phyloP scores from a whole-genome alignment of 2,113 vertebrate species.

The Serilophus lunatus region DNA sequence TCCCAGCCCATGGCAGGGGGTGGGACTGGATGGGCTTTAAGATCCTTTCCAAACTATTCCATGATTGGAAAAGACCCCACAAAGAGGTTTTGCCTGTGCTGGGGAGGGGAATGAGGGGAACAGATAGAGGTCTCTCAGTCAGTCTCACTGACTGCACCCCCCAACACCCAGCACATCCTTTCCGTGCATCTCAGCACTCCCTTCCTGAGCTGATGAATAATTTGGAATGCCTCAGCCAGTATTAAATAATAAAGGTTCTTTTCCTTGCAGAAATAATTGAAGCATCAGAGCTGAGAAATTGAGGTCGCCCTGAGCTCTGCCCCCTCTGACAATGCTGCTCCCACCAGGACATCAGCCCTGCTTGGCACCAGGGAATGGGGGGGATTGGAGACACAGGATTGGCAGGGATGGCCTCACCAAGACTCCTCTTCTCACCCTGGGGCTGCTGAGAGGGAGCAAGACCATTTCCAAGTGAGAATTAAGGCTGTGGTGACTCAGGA shows the following conservation, averaged over 20 bases:
- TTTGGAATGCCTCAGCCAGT: slow-evolving; percentile 12
- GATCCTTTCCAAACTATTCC: background rate
- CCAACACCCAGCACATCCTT: background rate
- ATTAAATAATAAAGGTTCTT: slow-evolving; percentile 47
- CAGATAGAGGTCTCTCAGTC: background rate
- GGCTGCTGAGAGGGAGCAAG: background rate
- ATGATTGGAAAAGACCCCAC: background rate
- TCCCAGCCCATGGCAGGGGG: background rate
- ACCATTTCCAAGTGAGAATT: background rate
- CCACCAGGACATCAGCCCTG: background rate
- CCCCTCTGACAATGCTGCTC: background rate
- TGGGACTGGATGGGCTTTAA: background rate
- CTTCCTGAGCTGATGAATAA: slow-evolving; percentile 11
- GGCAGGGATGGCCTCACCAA: background rate
- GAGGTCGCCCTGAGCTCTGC: slow-evolving; percentile 3
- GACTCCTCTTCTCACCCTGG: background rate
- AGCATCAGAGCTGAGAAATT: slow-evolving; percentile 12
- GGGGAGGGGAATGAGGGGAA: background rate
- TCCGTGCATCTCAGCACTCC: background rate
- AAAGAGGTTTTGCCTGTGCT: background rate
- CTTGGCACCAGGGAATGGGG: accelerated
- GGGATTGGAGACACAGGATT: background rate
- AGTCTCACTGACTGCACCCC: background rate
- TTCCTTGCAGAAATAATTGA: slow-evolving; percentile 42
- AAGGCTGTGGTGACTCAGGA: background rate